These are phyloP conservation scores for Labeo catla DNA, from an alignment of 2,113 vertebrate species.

Conservation along the genomic window DNA sequence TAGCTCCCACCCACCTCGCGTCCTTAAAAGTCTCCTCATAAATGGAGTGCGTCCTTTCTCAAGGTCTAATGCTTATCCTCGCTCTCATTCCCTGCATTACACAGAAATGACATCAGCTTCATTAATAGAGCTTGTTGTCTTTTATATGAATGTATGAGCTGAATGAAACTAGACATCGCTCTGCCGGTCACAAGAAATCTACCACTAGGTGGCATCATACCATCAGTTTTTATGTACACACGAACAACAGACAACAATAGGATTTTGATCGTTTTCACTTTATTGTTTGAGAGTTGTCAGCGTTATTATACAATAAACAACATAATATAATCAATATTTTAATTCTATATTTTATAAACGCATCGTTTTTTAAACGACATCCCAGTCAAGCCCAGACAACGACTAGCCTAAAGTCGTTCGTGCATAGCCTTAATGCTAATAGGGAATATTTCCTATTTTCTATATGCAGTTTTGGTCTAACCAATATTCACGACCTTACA, in stretches of 20 bases:
- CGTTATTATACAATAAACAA: background rate
- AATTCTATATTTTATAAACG: background rate
- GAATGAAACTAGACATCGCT: constrained; percentile 25
- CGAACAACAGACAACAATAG: constrained; percentile 19
- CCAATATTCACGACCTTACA: background rate
- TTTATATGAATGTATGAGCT: background rate
- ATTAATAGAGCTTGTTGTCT: constrained; percentile 4
- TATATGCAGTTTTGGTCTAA: background rate
- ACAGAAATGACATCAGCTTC: constrained; percentile 25
- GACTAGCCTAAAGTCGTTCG: background rate
- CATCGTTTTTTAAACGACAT: background rate
- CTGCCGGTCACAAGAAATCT: background rate
- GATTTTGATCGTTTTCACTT: background rate
- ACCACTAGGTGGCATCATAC: background rate
- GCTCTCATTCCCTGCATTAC: constrained; percentile 26
- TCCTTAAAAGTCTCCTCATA: background rate
- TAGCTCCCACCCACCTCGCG: constrained; percentile 20
- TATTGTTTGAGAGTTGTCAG: background rate
- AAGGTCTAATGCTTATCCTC: background rate
- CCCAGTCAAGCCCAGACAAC: background rate
- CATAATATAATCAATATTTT: background rate
- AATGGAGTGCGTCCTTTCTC: background rate
- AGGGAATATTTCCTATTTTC: background rate
- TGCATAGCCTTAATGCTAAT: background rate
- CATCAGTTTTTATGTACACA: background rate